Percentiles rank a stretch among this genome's conserved stretches.
Conservation (phyloP, 2,888 invertebrate genomes). For the Thymelicus sylvestris region DNA sequence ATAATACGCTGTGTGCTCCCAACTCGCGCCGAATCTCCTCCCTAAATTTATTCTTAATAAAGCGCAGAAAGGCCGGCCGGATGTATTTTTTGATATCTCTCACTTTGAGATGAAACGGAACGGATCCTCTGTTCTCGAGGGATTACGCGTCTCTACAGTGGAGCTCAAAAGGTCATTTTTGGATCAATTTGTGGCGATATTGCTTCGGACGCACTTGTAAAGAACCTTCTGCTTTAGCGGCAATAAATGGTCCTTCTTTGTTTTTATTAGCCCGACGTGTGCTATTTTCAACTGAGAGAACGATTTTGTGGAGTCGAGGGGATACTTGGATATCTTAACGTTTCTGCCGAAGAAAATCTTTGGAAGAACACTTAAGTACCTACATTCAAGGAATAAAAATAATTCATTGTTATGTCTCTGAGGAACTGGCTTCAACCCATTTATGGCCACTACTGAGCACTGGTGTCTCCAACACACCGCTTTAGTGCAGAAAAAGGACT, state of each 20-base stretch:
- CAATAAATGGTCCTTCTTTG: slow-evolving; percentile 7
- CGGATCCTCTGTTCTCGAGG: slow-evolving; percentile 66
- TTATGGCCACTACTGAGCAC: no score
- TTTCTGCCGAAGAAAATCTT: background rate
- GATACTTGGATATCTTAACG: background rate
- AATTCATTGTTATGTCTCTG: no score
- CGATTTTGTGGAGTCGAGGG: background rate
- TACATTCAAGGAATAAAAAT: no score
- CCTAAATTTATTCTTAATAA: slow-evolving; percentile 85
- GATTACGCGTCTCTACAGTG: slow-evolving; percentile 47
- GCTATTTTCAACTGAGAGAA: slow-evolving; percentile 1
- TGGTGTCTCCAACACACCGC: no score
- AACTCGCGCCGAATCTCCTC: slow-evolving; percentile 53
- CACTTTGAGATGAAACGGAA: slow-evolving; percentile 70
- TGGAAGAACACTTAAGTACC: no score
- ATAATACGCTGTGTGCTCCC: slow-evolving; percentile 19
- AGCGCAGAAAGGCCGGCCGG: slow-evolving; percentile 72
- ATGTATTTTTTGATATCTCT: slow-evolving; percentile 81
- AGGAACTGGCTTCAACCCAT: no score
- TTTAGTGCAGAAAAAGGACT: no score
- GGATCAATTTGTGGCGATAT: slow-evolving; percentile 47
- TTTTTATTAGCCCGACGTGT: slow-evolving; percentile 28
- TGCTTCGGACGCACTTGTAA: slow-evolving; percentile 38
- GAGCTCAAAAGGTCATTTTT: slow-evolving; percentile 45
- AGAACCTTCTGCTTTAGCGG: slow-evolving; percentile 19